phyloP scores from a whole-genome alignment of 2,797 vertebrate genomes.

The Iguana delicatissima region DNA sequence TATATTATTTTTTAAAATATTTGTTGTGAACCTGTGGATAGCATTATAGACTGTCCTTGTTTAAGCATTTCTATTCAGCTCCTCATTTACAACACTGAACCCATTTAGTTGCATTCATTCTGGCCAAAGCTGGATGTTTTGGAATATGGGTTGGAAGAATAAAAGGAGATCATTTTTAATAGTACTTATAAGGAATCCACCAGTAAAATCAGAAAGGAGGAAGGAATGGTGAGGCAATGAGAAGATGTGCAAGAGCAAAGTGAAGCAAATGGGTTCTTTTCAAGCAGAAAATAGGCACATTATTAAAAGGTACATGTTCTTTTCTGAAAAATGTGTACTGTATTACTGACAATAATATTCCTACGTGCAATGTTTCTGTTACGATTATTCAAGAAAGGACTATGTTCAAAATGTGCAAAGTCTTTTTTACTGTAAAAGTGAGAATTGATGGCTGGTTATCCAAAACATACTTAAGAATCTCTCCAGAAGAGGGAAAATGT shows the following conservation, averaged over 20 bases:
- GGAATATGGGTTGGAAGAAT: background rate
- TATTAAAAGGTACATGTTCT: slow-evolving; percentile 29
- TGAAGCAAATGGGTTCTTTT: background rate
- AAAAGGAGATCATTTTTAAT: background rate
- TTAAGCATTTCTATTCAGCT: background rate
- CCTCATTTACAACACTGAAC: background rate
- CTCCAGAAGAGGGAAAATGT: slow-evolving; percentile 43
- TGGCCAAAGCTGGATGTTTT: background rate
- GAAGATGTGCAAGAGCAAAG: slow-evolving; percentile 8
- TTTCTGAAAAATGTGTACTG: slow-evolving; percentile 2
- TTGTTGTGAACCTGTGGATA: background rate
- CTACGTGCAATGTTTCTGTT: slow-evolving; percentile 39
- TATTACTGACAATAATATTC: slow-evolving; percentile 25
- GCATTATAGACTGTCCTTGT: too few species aligned
- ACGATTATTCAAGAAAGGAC: slow-evolving; percentile 49
- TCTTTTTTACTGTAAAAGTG: slow-evolving; percentile 43
- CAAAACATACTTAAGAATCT: slow-evolving; percentile 24
- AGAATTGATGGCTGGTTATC: slow-evolving; percentile 43
- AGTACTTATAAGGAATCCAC: background rate
- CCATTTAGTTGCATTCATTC: background rate
- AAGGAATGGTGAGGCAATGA: background rate
- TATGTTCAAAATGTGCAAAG: slow-evolving; percentile 55
- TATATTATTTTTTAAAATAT: background rate
- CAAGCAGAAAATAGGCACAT: background rate
- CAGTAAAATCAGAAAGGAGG: background rate